A percentile compares a stretch with the other conserved stretches of the same genome.
Conservation (phyloP, 2,113 vertebrate species). For the Nestor notabilis region DNA sequence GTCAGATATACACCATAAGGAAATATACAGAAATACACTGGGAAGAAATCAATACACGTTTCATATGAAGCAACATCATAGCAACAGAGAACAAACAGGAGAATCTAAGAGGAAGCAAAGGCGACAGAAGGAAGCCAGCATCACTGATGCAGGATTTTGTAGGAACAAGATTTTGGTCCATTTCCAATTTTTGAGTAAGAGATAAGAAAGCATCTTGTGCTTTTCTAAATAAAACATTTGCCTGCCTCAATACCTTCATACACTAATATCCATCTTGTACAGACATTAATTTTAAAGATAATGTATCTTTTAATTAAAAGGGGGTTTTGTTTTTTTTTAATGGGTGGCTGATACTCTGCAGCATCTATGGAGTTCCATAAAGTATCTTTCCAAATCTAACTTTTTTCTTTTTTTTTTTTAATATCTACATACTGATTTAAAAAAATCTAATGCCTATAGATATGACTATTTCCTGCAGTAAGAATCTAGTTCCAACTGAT, state of each 20-base stretch:
- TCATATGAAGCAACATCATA: neutral
- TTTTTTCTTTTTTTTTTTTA: neutral
- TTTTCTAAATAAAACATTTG: constrained; percentile 5
- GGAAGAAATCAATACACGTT: neutral
- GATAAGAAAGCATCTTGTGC: neutral
- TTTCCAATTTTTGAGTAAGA: neutral
- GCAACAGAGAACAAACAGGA: neutral
- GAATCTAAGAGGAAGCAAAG: neutral
- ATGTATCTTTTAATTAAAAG: constrained; percentile 15
- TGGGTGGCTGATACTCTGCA: neutral
- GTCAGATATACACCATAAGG: neutral
- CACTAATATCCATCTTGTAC: neutral
- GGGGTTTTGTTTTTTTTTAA: neutral
- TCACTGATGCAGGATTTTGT: neutral
- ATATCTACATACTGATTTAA: neutral
- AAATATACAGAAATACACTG: neutral
- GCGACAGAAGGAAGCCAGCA: neutral
- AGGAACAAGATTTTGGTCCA: neutral
- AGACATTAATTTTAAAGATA: constrained; percentile 22
- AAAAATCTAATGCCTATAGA: neutral
- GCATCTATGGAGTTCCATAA: neutral
- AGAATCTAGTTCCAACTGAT: neutral
- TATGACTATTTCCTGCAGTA: neutral
- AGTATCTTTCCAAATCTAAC: neutral
- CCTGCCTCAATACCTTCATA: neutral